Evolutionary conservation across 2,888 invertebrate genomes (phyloP).

Genomic region (Troglohyphantes excavatus): DNA sequence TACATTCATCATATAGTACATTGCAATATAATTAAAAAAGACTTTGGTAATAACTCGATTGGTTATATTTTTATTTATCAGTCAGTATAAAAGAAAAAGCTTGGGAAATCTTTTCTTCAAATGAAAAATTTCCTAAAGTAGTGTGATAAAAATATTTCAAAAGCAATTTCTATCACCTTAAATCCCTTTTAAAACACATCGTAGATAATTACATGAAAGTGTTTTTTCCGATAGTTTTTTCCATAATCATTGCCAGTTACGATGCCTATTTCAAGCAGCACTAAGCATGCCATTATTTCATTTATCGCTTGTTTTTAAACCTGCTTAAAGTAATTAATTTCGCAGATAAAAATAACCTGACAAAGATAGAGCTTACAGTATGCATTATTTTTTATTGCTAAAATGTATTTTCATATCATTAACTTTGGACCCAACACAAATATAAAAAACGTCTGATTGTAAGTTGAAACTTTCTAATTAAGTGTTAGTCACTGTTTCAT

Average conservation of each 20-base stretch:
- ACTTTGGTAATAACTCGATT: too few species aligned
- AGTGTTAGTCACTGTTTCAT: background rate
- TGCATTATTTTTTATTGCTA: background rate
- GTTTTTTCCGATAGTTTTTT: background rate
- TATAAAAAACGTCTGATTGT: background rate
- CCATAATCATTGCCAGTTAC: conserved; percentile 4
- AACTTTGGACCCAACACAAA: background rate
- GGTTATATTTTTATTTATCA: too few species aligned
- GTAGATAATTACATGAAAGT: too few species aligned
- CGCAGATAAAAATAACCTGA: background rate
- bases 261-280: background rate
- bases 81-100: too few species aligned
- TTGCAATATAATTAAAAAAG: too few species aligned
- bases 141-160: too few species aligned
- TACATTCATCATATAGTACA: too few species aligned
- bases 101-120: too few species aligned
- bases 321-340: conserved; percentile 25
- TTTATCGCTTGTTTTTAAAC: background rate
- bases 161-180: too few species aligned
- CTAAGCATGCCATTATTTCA: conserved; percentile 9
- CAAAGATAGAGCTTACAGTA: background rate
- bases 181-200: too few species aligned
- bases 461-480: background rate
- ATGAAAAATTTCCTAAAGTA: too few species aligned
- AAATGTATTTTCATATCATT: background rate